Base-by-base conservation (phyloP, 1,140 invertebrate species). In the Drosophila arizonae region DNA sequence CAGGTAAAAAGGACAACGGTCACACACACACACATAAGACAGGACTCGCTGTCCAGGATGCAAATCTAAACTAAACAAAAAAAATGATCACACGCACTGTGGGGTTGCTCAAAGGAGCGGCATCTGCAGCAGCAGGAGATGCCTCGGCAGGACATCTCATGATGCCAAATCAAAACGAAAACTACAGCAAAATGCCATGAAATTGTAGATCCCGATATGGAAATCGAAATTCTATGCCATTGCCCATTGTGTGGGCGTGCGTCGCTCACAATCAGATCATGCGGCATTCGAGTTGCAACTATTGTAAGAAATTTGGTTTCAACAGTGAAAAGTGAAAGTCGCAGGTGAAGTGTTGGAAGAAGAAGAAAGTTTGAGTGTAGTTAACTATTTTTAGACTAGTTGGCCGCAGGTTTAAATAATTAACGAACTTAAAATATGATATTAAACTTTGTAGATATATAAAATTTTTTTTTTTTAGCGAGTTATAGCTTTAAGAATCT, bases 11-110 rank as follows among this genome's bases (percentile, higher is more conserved):
- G 21, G 21, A 71, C 45, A 24, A 28, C 17, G 11, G 48, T 26
- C 24, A 17, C 28, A 24, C 21, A 30, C 28, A 30, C 28, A 30
- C 28, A 30, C 6, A 30, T 0, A 30, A 4, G 3, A 15, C 26
- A 58, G 17, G n/a, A 24, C 54, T 30, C 50, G 17, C 54, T 13
- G 45, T 24, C 11, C 26, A 45, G 60, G 54, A 89, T 89, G 85
- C 77, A 89, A 84, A 89, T 88, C 79, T 65, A 77, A 88, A 84
- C 71, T 24, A 88, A 56, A 76, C 36, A 60, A 70, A 56, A 76
- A 36, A 60, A 70, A 58, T 81, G 85, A 88, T 88, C 84, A 89
- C 85, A 88, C 80, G 84, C 82, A 78, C 84, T 45, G 80, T 75
- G 79, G 76, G 80, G 75, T 54, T 2, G 82, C 73, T 66, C n/a